Evolutionary conservation across 2,888 invertebrate genomes (phyloP), one percentile per base, ranked within the genome.

Genomic region (Rapana venosa): DNA sequence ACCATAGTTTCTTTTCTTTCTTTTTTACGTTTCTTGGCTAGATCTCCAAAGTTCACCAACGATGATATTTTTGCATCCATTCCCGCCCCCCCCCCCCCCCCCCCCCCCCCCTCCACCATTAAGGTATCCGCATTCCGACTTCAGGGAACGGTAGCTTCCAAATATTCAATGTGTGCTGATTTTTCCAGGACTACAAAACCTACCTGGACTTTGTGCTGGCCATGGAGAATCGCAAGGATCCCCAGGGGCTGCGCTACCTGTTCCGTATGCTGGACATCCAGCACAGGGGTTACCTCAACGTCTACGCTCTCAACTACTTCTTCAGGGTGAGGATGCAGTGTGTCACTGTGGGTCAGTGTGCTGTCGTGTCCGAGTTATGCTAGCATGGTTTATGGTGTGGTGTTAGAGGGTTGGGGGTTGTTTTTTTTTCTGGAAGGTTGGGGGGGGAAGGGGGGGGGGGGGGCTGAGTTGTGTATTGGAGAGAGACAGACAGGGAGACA

Each of bases 121-220:
- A 47, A 47, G 47, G 2, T 47, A 47, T 8, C 47, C 47, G 47
- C 47, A 47, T 47, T 47, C 47, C 47, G 8, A 47, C 47, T 47
- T 47, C 47, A 8, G 47, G 47, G 47, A 47, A 47, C 47, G 8
- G 47, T 8, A 5, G 47, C 8, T 2, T 47, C 4, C 2, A 47
- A 2, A 47, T 47, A 22, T 74, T 36, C 30, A n/a, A 17, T 58
- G 0, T 88, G 2, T 79, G 13, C 15, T 36, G 0, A 26, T 22
- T 58, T 26, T 92, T 93, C 22, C 93, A 96, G 98, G 99, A 99
- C 96, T 99, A 99, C 96, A 99, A 99, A 96, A 98, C 98, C 0
- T 99, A 98, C 96, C 96, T 99, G 47, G 99, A 99, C 96, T 97
- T 99, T 96, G 98, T 99, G 0, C 97, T 99, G 66, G 99, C 99